phyloP scores from a whole-genome alignment of 2,888 invertebrate genomes.

The Mythimna pallens region DNA sequence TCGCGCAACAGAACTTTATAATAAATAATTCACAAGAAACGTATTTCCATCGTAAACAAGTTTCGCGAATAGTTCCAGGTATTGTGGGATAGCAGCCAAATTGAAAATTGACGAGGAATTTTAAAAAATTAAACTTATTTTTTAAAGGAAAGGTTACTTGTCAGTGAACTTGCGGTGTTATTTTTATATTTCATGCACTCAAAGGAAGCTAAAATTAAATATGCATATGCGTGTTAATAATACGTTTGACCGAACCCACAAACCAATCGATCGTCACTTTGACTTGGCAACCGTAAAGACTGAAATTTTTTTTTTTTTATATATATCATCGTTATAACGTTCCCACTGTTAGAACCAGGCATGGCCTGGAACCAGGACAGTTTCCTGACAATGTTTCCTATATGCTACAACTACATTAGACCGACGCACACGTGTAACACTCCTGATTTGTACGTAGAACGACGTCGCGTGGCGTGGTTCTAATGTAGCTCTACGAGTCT shows the following conservation, averaged over 20 bases:
- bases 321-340: too few relatives aligned
- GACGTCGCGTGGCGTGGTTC: too few relatives aligned
- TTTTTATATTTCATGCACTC: not conserved
- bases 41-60: conserved; percentile 60
- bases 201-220: not conserved
- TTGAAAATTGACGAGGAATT: conserved; percentile 21
- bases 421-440: too few relatives aligned
- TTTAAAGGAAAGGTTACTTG: not conserved
- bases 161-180: not conserved
- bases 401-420: too few relatives aligned
- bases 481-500: too few relatives aligned
- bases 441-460: too few relatives aligned
- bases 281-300: too few relatives aligned
- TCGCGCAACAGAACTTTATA: conserved; percentile 49
- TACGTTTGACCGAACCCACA: not conserved
- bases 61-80: conserved; percentile 60
- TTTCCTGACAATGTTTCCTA: too few relatives aligned
- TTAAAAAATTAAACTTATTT: conserved; percentile 2
- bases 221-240: not conserved
- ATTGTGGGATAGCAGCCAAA: conserved; percentile 61
- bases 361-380: too few relatives aligned
- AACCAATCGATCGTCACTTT: conserved; percentile 1
- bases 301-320: too few relatives aligned
- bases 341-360: too few relatives aligned
- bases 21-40: conserved; percentile 61